Evolutionary conservation across 2,113 vertebrate species (phyloP).

Genomic region (Spizaetus ornatus): DNA sequence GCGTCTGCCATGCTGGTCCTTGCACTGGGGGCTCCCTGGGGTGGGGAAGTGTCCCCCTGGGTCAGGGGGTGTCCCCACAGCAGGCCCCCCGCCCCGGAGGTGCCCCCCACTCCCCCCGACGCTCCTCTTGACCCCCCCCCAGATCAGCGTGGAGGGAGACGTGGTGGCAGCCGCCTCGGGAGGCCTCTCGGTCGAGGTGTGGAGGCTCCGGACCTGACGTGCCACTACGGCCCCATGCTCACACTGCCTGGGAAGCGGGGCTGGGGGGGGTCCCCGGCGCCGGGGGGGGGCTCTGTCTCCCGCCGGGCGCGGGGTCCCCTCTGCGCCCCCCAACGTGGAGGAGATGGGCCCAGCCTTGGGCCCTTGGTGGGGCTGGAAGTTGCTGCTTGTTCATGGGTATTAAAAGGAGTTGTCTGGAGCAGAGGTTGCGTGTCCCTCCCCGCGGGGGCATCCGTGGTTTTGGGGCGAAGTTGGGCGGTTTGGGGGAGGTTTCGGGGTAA

Average conservation of each 20-base stretch:
- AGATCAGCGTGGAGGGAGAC: slow-evolving; percentile 84
- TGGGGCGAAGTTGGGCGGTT: background rate
- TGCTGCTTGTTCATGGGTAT: background rate
- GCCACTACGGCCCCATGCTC: rapidly evolving
- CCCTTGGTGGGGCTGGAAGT: background rate
- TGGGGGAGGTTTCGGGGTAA: background rate
- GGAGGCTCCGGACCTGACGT: slow-evolving; percentile 75
- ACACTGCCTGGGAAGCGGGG: background rate
- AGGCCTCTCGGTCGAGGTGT: slow-evolving; percentile 80
- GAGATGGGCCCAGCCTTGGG: too few relatives aligned
- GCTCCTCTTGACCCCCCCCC: background rate
- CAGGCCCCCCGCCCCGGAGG: too few relatives aligned
- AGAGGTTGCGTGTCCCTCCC: background rate
- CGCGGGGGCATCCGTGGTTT: background rate
- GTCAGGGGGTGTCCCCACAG: too few relatives aligned
- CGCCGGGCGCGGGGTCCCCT: background rate
- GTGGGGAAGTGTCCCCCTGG: too few relatives aligned
- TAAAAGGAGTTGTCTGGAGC: background rate
- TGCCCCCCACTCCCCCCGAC: background rate
- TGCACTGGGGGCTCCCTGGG: background rate
- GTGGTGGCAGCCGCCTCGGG: slow-evolving; percentile 84
- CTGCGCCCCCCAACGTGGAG: rapidly evolving
- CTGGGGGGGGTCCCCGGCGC: background rate
- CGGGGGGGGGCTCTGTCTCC: background rate
- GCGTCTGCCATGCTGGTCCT: too few relatives aligned